These are phyloP conservation scores for Sturmia bella DNA, from an alignment of 2,888 invertebrate genomes.

Conservation along the genomic window DNA sequence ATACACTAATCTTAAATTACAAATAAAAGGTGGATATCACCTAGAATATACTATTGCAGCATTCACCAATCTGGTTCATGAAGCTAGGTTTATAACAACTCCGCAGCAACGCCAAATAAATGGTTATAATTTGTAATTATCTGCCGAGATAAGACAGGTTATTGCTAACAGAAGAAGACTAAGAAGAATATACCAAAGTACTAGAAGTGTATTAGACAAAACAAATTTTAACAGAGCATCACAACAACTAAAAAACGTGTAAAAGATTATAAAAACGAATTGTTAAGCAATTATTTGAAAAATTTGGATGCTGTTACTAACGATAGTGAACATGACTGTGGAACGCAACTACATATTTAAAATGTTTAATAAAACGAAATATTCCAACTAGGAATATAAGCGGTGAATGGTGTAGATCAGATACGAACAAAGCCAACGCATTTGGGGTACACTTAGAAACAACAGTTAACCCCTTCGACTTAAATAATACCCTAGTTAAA, in stretches of 20 bases:
- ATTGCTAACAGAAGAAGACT: slow-evolving; percentile 23
- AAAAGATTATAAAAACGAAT: too few relatives aligned
- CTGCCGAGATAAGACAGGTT: slow-evolving; percentile 3
- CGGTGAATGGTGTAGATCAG: slow-evolving; percentile 21
- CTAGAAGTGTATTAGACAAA: slow-evolving; percentile 23
- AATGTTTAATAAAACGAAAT: slow-evolving; percentile 6
- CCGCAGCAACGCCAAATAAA: slow-evolving; percentile 10
- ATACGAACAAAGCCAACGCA: slow-evolving; percentile 5
- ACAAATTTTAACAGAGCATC: too few relatives aligned
- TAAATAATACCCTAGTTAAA: not conserved
- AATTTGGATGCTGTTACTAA: too few relatives aligned
- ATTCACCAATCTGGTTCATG: slow-evolving; percentile 10
- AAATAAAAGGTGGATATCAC: not conserved
- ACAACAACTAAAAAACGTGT: too few relatives aligned
- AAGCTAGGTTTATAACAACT: slow-evolving; percentile 26
- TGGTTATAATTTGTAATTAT: slow-evolving; percentile 30
- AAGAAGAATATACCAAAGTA: slow-evolving; percentile 22
- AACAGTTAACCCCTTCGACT: slow-evolving; percentile 6
- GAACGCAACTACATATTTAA: slow-evolving; percentile 6
- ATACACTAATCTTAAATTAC: slow-evolving; percentile 15
- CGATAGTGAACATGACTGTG: not conserved
- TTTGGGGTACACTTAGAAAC: slow-evolving; percentile 15
- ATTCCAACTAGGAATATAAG: too few relatives aligned
- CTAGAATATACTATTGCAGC: slow-evolving; percentile 21
- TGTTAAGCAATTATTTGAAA: too few relatives aligned